Conservation (phyloP, 2,113 vertebrate species). For the Collichthys lucidus region DNA sequence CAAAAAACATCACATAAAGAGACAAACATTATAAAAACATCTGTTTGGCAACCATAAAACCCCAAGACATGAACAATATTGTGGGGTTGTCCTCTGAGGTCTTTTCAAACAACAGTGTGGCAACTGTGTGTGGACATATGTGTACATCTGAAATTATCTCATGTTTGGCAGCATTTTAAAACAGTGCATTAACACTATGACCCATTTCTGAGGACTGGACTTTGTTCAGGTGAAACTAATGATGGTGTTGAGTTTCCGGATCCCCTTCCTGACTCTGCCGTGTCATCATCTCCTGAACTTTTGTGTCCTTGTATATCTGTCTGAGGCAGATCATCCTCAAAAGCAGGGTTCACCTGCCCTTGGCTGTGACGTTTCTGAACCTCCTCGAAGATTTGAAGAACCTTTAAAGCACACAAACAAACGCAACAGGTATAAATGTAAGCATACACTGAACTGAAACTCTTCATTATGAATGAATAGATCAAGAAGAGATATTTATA, state of each 20-base stretch:
- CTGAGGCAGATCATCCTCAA: conserved; percentile 71
- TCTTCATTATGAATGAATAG: neutral
- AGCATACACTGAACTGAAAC: neutral
- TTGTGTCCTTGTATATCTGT: conserved; percentile 18
- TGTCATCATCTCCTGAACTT: neutral
- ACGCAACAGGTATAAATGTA: neutral
- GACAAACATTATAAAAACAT: neutral
- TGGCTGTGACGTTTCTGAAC: conserved; percentile 82
- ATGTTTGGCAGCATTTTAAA: neutral
- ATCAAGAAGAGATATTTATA: neutral
- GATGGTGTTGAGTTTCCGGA: conserved; percentile 4
- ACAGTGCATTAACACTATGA: neutral
- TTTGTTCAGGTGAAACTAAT: conserved; percentile 16
- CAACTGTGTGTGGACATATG: neutral
- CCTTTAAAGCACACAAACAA: conserved; percentile 71
- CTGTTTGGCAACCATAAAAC: neutral
- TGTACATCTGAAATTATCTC: neutral
- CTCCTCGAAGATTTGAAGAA: conserved; percentile 89
- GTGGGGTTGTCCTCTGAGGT: neutral
- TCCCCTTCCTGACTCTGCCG: conserved; percentile 26
- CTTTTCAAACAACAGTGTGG: neutral
- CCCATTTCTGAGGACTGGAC: conserved; percentile 17
- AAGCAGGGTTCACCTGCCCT: conserved; percentile 74
- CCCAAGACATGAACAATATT: neutral
- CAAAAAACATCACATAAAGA: neutral